Conservation (phyloP, 2,797 vertebrate genomes). For the Thripadectes ignobilis region DNA sequence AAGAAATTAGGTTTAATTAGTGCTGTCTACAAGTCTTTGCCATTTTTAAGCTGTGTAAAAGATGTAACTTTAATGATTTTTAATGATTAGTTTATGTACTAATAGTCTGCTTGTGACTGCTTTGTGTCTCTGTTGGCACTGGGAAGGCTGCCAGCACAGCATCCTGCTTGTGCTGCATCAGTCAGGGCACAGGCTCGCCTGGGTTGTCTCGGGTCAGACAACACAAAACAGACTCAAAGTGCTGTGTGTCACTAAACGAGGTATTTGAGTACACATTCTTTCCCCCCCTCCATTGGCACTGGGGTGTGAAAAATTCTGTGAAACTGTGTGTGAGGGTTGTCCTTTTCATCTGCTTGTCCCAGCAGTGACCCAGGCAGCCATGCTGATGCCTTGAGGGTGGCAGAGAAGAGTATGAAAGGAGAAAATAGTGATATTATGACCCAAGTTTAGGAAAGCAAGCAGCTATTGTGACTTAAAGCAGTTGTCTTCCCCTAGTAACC, state of each 20-base stretch:
- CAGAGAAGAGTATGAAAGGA: background rate
- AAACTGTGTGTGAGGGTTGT: accelerated
- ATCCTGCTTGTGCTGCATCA: accelerated
- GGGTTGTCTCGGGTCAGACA: background rate
- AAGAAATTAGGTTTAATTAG: slow-evolving; percentile 21
- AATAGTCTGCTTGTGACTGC: background rate
- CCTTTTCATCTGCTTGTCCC: background rate
- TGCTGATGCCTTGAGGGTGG: background rate
- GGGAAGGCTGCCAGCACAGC: background rate
- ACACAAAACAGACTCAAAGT: background rate
- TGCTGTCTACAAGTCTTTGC: background rate
- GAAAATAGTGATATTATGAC: background rate
- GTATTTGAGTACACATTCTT: background rate
- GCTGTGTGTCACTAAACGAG: background rate
- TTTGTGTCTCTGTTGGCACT: accelerated
- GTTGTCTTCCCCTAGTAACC: background rate
- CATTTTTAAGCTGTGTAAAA: background rate
- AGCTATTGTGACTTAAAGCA: background rate
- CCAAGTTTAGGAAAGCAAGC: background rate
- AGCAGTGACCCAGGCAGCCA: background rate
- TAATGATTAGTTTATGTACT: background rate
- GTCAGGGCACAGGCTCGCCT: accelerated
- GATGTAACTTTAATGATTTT: background rate
- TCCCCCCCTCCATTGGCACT: background rate
- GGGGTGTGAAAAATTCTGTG: background rate